Evolutionary conservation across 2,113 vertebrate genomes (phyloP), one percentile per base, ranked within the genome.

Genomic region (Condylura cristata): DNA sequence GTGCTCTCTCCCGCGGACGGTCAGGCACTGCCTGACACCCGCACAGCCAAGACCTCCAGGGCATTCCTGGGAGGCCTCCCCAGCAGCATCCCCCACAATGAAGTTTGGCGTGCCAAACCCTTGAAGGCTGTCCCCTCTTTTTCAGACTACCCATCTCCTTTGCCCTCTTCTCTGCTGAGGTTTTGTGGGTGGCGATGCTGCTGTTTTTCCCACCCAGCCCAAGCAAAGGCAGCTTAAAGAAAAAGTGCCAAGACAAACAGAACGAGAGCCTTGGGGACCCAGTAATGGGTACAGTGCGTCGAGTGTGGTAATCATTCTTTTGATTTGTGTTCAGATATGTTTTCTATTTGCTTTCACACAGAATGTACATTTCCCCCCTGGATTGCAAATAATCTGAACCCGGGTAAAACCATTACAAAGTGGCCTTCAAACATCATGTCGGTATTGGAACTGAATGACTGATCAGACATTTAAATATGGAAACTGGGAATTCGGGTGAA

Each of bases 311-410:
- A 98, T 97, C 83, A 97, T 97, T 98, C 95, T 98, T 98, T 96
- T 97, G 97, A 98, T 98, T 97, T 98, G 96, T 98, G 96, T 94
- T 98, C 96, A 96, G 97, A 97, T 97, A 95, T 91, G 68, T 98
- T 98, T 97, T 97, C 93, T 97, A 78, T 97, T 98, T 97, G 92
- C 96, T 93, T 97, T 95, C 48, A 70, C 92, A 96, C 95, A 97
- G 95, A 98, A 97, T 89, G 86, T 60, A 86, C n/a, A 68, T 90
- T 97, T 96, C 97, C 97, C 95, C 96, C 71, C 94, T 96, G 96
- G 97, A 97, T 81, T 98, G 94, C 96, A 97, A 97, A 98, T 97
- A 94, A 97, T 98, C 95, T 92, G 95, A 96, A 97, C 96, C 85
- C 98, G 97, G 93, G 96, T 97, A 97, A 98, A 97, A 96, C 61